Conservation (phyloP, 92 coral and sea anemone genomes). For the Umimayanthus chanpuru region DNA sequence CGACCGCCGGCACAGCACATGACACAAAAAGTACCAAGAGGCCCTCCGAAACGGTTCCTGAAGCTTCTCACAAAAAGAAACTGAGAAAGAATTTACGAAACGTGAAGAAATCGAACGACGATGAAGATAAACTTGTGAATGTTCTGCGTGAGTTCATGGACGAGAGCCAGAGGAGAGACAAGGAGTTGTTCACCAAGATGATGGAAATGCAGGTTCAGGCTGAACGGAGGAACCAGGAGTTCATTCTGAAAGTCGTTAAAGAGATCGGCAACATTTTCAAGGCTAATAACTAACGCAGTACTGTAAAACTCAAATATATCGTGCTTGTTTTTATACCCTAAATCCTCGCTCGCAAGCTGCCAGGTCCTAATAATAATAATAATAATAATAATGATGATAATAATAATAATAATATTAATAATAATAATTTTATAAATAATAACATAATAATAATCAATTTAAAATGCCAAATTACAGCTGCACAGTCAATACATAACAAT, state of each 20-base stretch:
- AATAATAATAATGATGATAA: too few relatives aligned
- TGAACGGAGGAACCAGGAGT: slow-evolving; percentile 84
- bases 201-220: slow-evolving; percentile 85
- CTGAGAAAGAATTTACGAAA: slow-evolving; percentile 71
- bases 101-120: slow-evolving; percentile 63
- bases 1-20: neutral
- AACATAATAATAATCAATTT: too few relatives aligned
- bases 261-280: slow-evolving; percentile 83
- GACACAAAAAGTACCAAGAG: neutral
- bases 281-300: neutral
- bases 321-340: neutral
- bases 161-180: slow-evolving; percentile 82
- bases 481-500: too few relatives aligned
- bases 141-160: slow-evolving; percentile 80
- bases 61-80: slow-evolving; percentile 48
- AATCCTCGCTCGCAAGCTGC: neutral
- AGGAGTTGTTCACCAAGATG: slow-evolving; percentile 74
- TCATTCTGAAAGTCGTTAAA: slow-evolving; percentile 78
- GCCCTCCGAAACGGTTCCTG: neutral
- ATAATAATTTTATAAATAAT: too few relatives aligned
- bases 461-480: too few relatives aligned
- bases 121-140: slow-evolving; percentile 60
- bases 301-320: neutral
- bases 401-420: too few relatives aligned
- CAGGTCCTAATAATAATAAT: too few relatives aligned